phyloP scores from a whole-genome alignment of 1,140 invertebrate species.

The Penaeus vannamei region DNA sequence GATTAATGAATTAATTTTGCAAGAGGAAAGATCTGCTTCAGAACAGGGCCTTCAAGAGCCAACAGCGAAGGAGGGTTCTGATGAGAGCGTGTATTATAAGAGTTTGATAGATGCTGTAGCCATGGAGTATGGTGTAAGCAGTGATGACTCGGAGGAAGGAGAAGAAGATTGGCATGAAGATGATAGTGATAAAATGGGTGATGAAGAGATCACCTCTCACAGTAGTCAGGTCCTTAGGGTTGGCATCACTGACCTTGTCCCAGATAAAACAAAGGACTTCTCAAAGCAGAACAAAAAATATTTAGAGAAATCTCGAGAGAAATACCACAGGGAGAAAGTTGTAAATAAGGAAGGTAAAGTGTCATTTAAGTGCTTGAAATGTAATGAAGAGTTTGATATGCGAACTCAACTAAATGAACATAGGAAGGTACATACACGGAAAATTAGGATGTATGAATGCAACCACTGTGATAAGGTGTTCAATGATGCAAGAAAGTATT shows the following conservation, averaged over 20 bases:
- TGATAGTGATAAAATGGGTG: background rate
- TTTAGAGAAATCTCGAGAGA: constrained; percentile 32
- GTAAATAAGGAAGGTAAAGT: constrained; percentile 52
- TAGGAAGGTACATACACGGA: constrained; percentile 41
- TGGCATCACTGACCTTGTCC: constrained; percentile 46
- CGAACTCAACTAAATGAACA: constrained; percentile 51
- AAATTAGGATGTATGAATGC: constrained; percentile 54
- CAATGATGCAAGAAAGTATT: constrained; percentile 56
- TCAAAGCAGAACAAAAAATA: constrained; percentile 39
- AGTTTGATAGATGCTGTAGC: constrained; percentile 34
- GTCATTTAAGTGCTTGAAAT: constrained; percentile 51
- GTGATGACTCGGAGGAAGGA: constrained; percentile 35
- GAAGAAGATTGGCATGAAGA: constrained; percentile 23
- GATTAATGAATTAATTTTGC: background rate
- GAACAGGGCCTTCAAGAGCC: background rate
- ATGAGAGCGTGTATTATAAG: constrained; percentile 26
- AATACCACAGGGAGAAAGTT: constrained; percentile 49
- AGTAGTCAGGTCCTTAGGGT: constrained; percentile 33
- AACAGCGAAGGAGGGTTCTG: background rate
- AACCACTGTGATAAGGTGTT: constrained; percentile 60
- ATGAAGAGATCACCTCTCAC: background rate
- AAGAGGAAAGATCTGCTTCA: background rate
- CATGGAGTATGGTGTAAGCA: constrained; percentile 23
- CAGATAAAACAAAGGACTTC: background rate
- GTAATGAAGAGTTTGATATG: constrained; percentile 49